Base-by-base conservation (phyloP, 2,113 vertebrate species). In the Hemiscyllium ocellatum region DNA sequence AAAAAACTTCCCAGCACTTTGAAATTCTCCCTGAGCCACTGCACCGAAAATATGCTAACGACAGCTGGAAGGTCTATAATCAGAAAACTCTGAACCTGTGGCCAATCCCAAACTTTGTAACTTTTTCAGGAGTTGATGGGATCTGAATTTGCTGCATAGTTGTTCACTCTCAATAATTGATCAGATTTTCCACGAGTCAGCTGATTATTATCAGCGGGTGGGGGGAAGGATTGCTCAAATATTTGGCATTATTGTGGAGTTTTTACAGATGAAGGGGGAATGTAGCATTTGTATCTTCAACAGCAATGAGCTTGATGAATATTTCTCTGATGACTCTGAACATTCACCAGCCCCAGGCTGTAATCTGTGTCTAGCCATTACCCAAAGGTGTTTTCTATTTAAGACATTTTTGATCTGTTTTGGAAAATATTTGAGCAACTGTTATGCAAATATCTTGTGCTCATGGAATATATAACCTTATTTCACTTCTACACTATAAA, bases 41-140 rank as follows among this genome's bases (percentile, higher is more conserved):
- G 97, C 97, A 97, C 97, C 97, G 97, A 97, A 98, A 97, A 80
- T 97, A 96, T 96, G 97, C 96, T 96, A 97, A 97, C 96, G 97
- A 97, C 98, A 98, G 98, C 98, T 98, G 98, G 97, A 97, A 97
- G 97, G 96, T 98, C 98, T 98, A 97, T 98, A 98, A 98, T 97
- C 97, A 98, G 98, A 97, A 97, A 96, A 97, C 97, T 96, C 97
- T 97, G 97, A 93, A 93, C 96, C 97, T 96, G 96, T 97, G 96
- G 96, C 96, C 96, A 96, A 96, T 96, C 96, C 96, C 96, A 96
- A 96, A 96, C 96, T 96, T 95, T 96, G 95, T 90, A 80, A 94
- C 50, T 33, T 94, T 68, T 66, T 69, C 24, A 12, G 47, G 42
- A 2, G 61, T 95, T 24, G 68, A 70, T 72, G 66, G 93, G 50